A percentile compares a stretch with the other conserved stretches of the same genome.
Evolutionary conservation across 2,888 invertebrate species (phyloP).

Genomic region (Dynastes tityus): DNA sequence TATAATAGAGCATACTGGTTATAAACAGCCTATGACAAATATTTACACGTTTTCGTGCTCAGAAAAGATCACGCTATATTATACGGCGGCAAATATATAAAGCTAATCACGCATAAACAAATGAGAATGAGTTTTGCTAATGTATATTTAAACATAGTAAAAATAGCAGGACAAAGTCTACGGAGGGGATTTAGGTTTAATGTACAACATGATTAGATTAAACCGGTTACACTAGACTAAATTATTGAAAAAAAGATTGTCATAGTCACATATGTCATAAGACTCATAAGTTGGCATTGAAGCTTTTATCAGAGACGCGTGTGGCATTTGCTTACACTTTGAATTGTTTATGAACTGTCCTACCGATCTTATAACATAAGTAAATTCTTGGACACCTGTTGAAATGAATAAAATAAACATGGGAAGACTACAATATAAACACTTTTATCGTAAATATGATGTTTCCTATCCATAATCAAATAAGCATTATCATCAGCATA

Average conservation of each 20-base stretch:
- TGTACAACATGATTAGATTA: background rate
- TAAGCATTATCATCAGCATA: too few species aligned
- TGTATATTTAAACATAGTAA: background rate
- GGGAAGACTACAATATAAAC: background rate
- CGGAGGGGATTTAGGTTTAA: background rate
- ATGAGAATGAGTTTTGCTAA: background rate
- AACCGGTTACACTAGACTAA: constrained; percentile 10
- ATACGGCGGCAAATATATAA: background rate
- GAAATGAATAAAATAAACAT: background rate
- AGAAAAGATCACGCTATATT: constrained; percentile 19
- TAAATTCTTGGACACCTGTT: background rate
- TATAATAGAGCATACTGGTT: background rate
- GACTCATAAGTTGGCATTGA: background rate
- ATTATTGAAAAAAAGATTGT: constrained; percentile 11
- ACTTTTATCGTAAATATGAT: background rate
- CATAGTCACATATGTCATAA: background rate
- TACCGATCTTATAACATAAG: background rate
- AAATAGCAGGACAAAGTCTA: constrained; percentile 9
- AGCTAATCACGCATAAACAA: background rate
- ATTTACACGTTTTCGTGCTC: constrained; percentile 6
- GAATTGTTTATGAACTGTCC: background rate
- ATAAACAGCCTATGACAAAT: background rate
- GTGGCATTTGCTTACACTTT: background rate
- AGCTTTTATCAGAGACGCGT: background rate
- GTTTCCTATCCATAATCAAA: too few species aligned